Evolutionary conservation across 2,797 vertebrate genomes (phyloP).

Genomic region (Manis pentadactyla): DNA sequence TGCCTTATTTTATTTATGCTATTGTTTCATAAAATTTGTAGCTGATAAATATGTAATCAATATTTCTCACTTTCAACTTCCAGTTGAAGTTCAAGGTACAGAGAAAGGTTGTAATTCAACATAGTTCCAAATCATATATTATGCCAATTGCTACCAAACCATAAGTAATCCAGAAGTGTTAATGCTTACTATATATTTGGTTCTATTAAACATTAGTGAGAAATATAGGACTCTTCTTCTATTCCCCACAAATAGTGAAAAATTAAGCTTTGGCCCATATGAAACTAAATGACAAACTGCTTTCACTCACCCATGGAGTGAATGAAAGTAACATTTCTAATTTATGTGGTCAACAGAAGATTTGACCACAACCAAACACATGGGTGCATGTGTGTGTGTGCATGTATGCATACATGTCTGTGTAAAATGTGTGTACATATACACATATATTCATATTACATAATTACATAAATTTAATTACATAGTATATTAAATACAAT

Average conservation of each 20-base stretch:
- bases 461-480: background rate
- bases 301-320: background rate
- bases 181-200: background rate
- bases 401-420: background rate
- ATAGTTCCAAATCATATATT: background rate
- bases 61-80: conserved; percentile 15
- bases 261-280: background rate
- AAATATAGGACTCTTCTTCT: background rate
- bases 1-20: background rate
- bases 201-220: background rate
- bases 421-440: background rate
- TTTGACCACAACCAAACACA: background rate
- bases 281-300: background rate
- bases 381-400: background rate
- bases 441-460: background rate
- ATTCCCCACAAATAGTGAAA: background rate
- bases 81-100: conserved; percentile 41
- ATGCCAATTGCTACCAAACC: background rate
- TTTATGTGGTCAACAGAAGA: background rate
- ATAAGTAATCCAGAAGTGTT: background rate
- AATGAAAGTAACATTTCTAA: background rate
- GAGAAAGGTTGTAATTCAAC: background rate
- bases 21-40: background rate
- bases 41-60: background rate
- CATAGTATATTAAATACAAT: background rate